Base-by-base conservation (phyloP, 2,888 invertebrate species). In the Drosophila mulleri region DNA sequence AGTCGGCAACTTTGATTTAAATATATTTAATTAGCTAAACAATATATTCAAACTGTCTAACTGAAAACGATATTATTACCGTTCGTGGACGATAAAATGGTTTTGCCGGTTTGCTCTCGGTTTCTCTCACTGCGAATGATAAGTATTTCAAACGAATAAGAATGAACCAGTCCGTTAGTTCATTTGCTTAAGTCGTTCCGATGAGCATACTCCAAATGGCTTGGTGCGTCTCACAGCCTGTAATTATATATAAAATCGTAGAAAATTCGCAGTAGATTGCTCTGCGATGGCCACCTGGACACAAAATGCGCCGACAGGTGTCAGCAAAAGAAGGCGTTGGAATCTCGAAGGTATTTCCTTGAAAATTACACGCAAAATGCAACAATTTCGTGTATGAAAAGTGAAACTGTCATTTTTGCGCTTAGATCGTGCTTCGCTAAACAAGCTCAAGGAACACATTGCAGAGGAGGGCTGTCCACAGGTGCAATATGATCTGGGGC, bases 391-490 rank as follows among this genome's bases (percentile, higher is more conserved):
- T 29, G 11, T 44, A 8, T 11, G 23, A 8, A 26, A 29, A 32
- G 42, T 54, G 20, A 29, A 45, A 54, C 54, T 62, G 32, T 52
- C 62, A 16, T 7, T 41, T 5, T 3, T 63, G 16, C 6, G 23
- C 63, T 12, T 59, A 93, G 93, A 93, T 82, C 92, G 92, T 16
- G 91, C 91, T 4, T 93, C 93, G 6, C 79, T 93, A n/a, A 92
- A 93, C 72, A 92, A 93, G 70, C 82, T 93, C 0, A 93, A 93
- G 84, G 94, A 94, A 88, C 96, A 97, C 89, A 93, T 98, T 75
- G 98, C 98, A 0, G 96, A 97, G 88, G 97, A 97, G 93, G 98
- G 98, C 11, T 97, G 97, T 92, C 96, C 97, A 0, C 97, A 97
- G 41, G 97, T 97, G 12, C 98, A 98, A 93, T 96, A 97, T 72